phyloP scores from a whole-genome alignment of 2,797 vertebrate species.

The Sebastes goodei region DNA sequence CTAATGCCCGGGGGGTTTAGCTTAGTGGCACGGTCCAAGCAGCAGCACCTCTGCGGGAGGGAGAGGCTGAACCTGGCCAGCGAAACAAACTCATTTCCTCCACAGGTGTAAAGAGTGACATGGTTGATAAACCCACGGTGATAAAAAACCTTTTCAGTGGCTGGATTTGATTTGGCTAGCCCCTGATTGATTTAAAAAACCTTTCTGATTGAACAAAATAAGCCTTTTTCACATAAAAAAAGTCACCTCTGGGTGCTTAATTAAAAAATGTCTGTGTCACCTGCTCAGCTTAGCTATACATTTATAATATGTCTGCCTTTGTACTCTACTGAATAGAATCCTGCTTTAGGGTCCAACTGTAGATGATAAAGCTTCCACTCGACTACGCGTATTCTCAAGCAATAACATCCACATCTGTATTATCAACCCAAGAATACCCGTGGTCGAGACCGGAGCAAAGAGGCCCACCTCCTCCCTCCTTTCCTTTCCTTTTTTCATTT shows the following conservation, averaged over 20 bases:
- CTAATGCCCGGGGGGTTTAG: constrained; percentile 64
- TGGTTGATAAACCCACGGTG: constrained; percentile 57
- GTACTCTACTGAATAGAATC: not conserved
- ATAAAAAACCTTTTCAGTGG: constrained; percentile 58
- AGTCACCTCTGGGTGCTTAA: constrained; percentile 34
- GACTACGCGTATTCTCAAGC: constrained; percentile 86
- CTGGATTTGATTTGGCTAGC: constrained; percentile 55
- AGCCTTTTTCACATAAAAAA: constrained; percentile 30
- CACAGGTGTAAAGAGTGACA: constrained; percentile 64
- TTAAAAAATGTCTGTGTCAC: constrained; percentile 40
- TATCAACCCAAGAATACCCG: constrained; percentile 85
- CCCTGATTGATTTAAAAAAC: constrained; percentile 50
- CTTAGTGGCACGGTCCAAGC: constrained; percentile 41
- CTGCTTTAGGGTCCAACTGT: constrained; percentile 52
- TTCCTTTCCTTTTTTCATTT: constrained; percentile 17
- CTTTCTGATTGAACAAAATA: constrained; percentile 51
- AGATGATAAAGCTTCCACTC: constrained; percentile 74
- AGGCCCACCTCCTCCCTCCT: constrained; percentile 53
- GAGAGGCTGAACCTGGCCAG: constrained; percentile 44
- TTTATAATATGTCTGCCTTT: constrained; percentile 15
- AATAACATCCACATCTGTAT: constrained; percentile 84
- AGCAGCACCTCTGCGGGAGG: constrained; percentile 43
- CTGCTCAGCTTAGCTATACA: constrained; percentile 12
- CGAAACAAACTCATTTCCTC: constrained; percentile 67
- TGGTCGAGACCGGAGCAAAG: constrained; percentile 78